Base-by-base conservation (phyloP, 1,140 invertebrate genomes). In the Bombus waltoni region DNA sequence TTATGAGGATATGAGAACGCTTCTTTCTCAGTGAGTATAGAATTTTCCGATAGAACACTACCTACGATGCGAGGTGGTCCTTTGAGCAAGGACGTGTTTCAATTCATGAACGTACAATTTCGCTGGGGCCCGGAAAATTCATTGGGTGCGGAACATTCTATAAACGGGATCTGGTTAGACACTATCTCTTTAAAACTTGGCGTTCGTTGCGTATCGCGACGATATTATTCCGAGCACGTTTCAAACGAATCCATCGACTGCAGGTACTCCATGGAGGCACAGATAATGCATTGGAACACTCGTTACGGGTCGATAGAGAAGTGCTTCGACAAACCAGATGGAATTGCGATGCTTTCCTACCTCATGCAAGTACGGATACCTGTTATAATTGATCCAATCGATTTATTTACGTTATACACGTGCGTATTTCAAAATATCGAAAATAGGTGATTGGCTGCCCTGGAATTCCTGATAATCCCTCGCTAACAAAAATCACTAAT, bases 81-180 rank as follows among this genome's bases (percentile, higher is more conserved):
- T 0, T 95, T 97, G 0, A 94, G 96, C 9, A 95, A 96, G 2
- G 96, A 96, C 44, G 94, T 95, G 22, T 98, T 97, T 91, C 95
- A 96, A 42, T 97, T 98, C 83, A 95, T 96, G 73, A 97, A 98
- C 83, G 94, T 98, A 88, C 98, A 98, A 93, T 97, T 98, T 91
- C 98, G 98, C 91, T 98, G 98, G 97, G 97, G 97, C 0, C 95
- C 96, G 6, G 96, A 97, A 79, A 96, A 97, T 87, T 96, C 96
- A 77, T 94, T 95, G 28, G 98, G 98, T 28, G 98, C 97, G 32
- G 98, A 99, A 94, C 98, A 98, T 92, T 97, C 96, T 8, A 86
- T 93, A 44, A 76, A 93, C 32, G 88, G 88, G 15, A 79, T 85
- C n/a, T 93, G 92, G 92, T 93, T 88, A 78, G 77, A 62, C 13